Evolutionary conservation across 2,113 vertebrate genomes (phyloP), one percentile per base, ranked within the genome.

Genomic region (Acinonyx jubatus): DNA sequence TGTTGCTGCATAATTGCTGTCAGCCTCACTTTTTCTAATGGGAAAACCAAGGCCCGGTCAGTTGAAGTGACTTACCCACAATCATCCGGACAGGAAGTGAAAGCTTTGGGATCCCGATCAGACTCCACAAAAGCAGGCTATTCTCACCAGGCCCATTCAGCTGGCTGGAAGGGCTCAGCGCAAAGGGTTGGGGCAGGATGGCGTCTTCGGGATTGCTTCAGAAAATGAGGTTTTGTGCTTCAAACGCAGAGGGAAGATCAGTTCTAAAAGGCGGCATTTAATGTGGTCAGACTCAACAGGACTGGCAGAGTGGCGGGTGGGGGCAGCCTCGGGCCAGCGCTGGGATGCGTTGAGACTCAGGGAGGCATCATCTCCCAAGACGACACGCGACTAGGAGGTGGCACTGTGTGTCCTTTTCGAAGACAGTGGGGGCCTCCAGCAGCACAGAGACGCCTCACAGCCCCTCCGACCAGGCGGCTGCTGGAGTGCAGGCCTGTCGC

Each of bases 141-240:
- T 69, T 66, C 41, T 31, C 66, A 65, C 63, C 5, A 36, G 2
- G 11, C 18, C 36, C 21, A 3, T 18, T 7, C 48, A 85, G n/a
- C 71, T 55, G 57, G 36, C 33, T n/a, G 5, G 55, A 76, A 48
- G 12, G 41, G 13, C 69, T 76, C 63, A 10, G 6, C 27, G 8
- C 31, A 19, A 55, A 86, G 57, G 10, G 18, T 0, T 29, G 11
- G 18, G 9, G 16, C 68, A 50, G 41, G 14, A n/a, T 3, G 33
- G 9, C 0, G 1, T 48, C 41, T 61, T 36, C 3, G 1, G 1
- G 3, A 5, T 27, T n/a, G 29, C 31, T 76, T 50, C 15, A 21
- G 80, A 74, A 86, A 74, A 65, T 6, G n/a, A 63, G 66, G 48
- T 5, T 18, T 19, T 4, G 10, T 18, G 7, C 57, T 61, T 50